A percentile compares a stretch with the other conserved stretches of the same genome.
These are phyloP conservation scores for Sitophilus oryzae DNA, from an alignment of 1,140 invertebrate species.

Conservation along the genomic window DNA sequence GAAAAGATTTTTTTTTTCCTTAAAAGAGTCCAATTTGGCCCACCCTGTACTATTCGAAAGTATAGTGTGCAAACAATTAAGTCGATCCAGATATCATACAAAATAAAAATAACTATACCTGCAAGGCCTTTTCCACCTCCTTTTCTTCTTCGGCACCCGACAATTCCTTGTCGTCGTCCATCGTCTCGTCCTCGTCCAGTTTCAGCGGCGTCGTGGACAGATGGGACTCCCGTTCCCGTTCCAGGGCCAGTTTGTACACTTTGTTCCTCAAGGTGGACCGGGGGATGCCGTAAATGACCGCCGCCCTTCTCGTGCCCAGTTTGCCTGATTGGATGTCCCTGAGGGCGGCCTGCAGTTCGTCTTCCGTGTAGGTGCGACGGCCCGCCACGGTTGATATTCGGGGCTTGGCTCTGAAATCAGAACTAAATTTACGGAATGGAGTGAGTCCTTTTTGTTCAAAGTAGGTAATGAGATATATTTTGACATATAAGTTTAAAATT, in stretches of 20 bases:
- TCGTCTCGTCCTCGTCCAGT: constrained; percentile 41
- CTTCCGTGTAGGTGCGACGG: constrained; percentile 80
- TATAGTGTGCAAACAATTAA: not conserved
- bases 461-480: no score
- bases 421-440: constrained; percentile 41
- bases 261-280: constrained; percentile 92
- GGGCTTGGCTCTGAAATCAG: constrained; percentile 55
- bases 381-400: constrained; percentile 53
- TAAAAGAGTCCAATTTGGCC: no score
- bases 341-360: constrained; percentile 83
- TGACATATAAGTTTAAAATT: no score
- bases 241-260: constrained; percentile 79
- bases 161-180: constrained; percentile 53
- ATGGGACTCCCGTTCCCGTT: constrained; percentile 57
- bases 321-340: constrained; percentile 89
- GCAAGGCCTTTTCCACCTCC: constrained; percentile 55
- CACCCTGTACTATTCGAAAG: no score
- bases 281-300: constrained; percentile 92
- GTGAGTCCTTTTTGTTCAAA: no score
- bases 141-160: constrained; percentile 61
- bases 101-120: constrained; percentile 37
- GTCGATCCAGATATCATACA: constrained; percentile 11
- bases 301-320: constrained; percentile 83
- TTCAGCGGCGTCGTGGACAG: constrained; percentile 44
- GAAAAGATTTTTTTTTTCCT: no score